A percentile compares a stretch with the other conserved stretches of the same genome.
phyloP scores from a whole-genome alignment of 2,888 invertebrate species.

The Brachyptera risi region DNA sequence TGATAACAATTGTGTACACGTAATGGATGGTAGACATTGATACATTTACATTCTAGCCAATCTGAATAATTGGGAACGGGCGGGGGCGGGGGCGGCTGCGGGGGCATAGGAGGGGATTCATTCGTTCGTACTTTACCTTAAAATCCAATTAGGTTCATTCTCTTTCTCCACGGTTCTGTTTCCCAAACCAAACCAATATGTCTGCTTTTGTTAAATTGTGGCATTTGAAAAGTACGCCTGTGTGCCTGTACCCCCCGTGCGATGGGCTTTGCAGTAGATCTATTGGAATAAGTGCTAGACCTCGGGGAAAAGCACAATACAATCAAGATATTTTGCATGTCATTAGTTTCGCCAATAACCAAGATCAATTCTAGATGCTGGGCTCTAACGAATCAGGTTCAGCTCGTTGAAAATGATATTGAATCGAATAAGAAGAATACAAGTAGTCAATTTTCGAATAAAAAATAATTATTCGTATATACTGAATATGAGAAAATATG shows the following conservation, averaged over 20 bases:
- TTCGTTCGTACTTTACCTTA: conserved; percentile 27
- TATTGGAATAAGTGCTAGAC: not conserved
- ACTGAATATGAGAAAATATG: too few species aligned
- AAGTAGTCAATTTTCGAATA: too few species aligned
- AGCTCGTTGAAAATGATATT: too few species aligned
- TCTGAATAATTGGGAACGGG: not conserved
- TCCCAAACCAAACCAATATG: conserved; percentile 2
- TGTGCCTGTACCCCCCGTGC: too few species aligned
- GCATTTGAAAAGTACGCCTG: not conserved
- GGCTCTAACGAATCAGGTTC: too few species aligned
- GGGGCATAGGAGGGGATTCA: too few species aligned
- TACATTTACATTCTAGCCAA: conserved; percentile 34
- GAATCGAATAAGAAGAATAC: too few species aligned
- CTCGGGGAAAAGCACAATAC: not conserved
- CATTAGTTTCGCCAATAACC: too few species aligned
- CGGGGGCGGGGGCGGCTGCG: conserved; percentile 4
- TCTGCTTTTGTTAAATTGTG: not conserved
- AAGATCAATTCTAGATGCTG: too few species aligned
- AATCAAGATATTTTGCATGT: not conserved
- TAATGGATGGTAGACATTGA: conserved; percentile 51
- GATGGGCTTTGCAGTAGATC: too few species aligned
- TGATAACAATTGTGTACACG: not conserved
- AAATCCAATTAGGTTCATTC: conserved; percentile 35
- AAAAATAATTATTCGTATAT: too few species aligned
- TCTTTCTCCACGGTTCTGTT: conserved; percentile 26